A percentile compares a stretch with the other conserved stretches of the same genome.
Evolutionary conservation across 2,888 invertebrate species (phyloP).

Genomic region (Catocala fraxini): DNA sequence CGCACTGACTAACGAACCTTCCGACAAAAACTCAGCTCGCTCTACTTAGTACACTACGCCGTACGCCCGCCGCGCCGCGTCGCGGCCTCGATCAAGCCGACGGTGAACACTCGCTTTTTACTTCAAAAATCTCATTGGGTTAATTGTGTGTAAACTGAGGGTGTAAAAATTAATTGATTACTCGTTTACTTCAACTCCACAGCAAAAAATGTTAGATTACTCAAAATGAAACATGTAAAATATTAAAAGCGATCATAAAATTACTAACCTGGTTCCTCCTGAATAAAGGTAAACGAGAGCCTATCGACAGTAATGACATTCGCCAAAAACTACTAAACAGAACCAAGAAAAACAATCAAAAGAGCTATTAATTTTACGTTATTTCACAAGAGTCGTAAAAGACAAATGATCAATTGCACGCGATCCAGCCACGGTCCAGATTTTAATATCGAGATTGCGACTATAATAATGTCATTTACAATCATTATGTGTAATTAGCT

Average conservation of each 20-base stretch:
- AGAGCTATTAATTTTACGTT: slow-evolving; percentile 71
- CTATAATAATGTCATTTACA: slow-evolving; percentile 55
- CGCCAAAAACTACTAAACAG: slow-evolving; percentile 50
- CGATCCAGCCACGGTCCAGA: slow-evolving; percentile 55
- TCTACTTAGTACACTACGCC: slow-evolving; percentile 51
- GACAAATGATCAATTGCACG: slow-evolving; percentile 72
- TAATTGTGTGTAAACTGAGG: slow-evolving; percentile 56
- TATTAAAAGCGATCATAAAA: slow-evolving; percentile 12
- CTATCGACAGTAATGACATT: slow-evolving; percentile 47
- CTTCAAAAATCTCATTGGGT: slow-evolving; percentile 60
- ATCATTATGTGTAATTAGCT: background rate
- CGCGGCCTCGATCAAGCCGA: slow-evolving; percentile 51
- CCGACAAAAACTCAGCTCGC: slow-evolving; percentile 77
- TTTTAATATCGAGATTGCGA: slow-evolving; percentile 68
- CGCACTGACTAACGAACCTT: slow-evolving; percentile 82
- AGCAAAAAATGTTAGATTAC: too few relatives aligned
- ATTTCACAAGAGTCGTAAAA: slow-evolving; percentile 70
- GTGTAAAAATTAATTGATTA: slow-evolving; percentile 46
- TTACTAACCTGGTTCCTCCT: background rate
- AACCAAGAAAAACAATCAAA: slow-evolving; percentile 56
- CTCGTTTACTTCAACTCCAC: slow-evolving; percentile 26
- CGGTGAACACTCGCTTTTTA: slow-evolving; percentile 58
- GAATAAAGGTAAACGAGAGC: slow-evolving; percentile 9
- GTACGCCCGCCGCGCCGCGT: too few relatives aligned
- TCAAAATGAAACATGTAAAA: too few relatives aligned